These are phyloP conservation scores for Diachrysia chrysitis DNA, from an alignment of 2,888 invertebrate species.

Conservation along the genomic window DNA sequence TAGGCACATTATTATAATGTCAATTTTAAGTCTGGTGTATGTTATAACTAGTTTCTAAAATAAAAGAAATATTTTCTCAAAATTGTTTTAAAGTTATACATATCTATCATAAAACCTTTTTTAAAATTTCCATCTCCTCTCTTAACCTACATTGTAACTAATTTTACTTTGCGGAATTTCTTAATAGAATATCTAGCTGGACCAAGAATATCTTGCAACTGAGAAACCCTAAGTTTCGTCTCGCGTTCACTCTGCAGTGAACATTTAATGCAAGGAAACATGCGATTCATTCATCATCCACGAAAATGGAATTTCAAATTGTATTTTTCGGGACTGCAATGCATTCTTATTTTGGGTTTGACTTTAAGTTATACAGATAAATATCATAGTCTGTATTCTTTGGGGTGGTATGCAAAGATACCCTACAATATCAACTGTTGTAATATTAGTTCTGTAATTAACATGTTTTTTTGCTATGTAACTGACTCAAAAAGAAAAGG, in stretches of 20 bases:
- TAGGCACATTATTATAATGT: too few relatives aligned
- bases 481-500: too few relatives aligned
- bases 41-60: too few relatives aligned
- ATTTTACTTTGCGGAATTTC: conserved; percentile 29
- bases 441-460: too few relatives aligned
- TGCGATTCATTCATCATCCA: conserved; percentile 47
- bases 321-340: conserved; percentile 9
- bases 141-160: conserved; percentile 24
- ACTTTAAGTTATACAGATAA: not conserved
- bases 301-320: conserved; percentile 30
- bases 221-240: conserved; percentile 21
- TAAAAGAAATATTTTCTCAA: not conserved
- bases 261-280: conserved; percentile 41
- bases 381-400: not conserved
- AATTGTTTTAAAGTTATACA: not conserved
- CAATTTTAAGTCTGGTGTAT: too few relatives aligned
- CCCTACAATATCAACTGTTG: not conserved
- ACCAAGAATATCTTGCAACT: conserved; percentile 20
- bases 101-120: conserved; percentile 14
- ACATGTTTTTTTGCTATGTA: too few relatives aligned
- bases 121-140: conserved; percentile 7
- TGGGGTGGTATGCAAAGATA: not conserved
- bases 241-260: conserved; percentile 39
- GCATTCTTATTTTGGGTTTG: conserved; percentile 4
- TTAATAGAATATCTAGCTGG: conserved; percentile 37